Percentiles rank a stretch among this genome's conserved stretches.
Evolutionary conservation across 1,140 invertebrate genomes (phyloP).

Genomic region (Onthophagus taurus): DNA sequence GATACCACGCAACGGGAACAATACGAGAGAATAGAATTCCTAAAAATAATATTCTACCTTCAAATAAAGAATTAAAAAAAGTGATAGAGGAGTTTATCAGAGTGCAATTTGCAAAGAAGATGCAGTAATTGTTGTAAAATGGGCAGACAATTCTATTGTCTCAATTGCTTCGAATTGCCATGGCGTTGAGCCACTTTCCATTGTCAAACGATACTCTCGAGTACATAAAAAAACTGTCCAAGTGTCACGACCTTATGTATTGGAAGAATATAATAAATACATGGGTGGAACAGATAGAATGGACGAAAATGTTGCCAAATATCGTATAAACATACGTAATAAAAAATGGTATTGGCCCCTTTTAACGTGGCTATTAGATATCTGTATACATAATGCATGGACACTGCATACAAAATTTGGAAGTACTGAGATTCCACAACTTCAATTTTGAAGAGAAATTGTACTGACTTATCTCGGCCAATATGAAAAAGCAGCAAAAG

Average conservation of each 20-base stretch:
- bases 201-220: conserved; percentile 9
- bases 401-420: conserved; percentile 22
- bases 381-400: conserved; percentile 16
- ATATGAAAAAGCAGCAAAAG: conserved; percentile 8
- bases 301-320: conserved; percentile 22
- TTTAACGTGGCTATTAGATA: conserved; percentile 29
- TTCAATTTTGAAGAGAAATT: conserved; percentile 11
- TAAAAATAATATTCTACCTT: conserved; percentile 1
- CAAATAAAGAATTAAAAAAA: conserved; percentile 8
- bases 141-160: conserved; percentile 29
- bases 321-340: conserved; percentile 20
- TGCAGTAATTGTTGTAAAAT: conserved; percentile 13
- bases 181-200: conserved; percentile 11
- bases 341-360: conserved; percentile 30
- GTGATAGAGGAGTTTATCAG: background rate
- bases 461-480: background rate
- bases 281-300: conserved; percentile 30
- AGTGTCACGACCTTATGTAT: conserved; percentile 4
- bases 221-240: conserved; percentile 6
- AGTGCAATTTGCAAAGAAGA: background rate
- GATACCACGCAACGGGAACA: conserved; percentile 6
- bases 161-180: conserved; percentile 25
- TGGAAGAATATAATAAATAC: conserved; percentile 4
- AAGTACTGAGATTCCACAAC: conserved; percentile 1
- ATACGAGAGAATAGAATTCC: conserved; percentile 14